These are phyloP conservation scores for Bhutanitis thaidina DNA, from an alignment of 2,888 invertebrate species.

Conservation along the genomic window DNA sequence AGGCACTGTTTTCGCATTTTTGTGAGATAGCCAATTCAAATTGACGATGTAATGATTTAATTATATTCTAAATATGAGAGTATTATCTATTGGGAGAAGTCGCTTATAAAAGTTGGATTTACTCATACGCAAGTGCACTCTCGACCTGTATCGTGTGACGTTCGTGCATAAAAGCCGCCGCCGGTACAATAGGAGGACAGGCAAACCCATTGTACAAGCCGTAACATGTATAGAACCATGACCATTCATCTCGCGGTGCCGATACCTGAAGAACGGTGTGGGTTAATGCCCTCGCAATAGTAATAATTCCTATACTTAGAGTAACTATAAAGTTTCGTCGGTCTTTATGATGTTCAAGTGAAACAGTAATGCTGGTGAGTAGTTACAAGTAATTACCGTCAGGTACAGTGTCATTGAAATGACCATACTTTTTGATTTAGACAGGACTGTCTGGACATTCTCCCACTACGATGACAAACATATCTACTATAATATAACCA, in stretches of 20 bases:
- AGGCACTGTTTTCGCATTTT: too few species aligned
- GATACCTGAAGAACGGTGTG: slow-evolving; percentile 47
- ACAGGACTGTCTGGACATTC: neutral
- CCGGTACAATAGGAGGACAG: slow-evolving; percentile 63
- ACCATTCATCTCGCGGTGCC: slow-evolving; percentile 54
- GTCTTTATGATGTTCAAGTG: slow-evolving; percentile 3
- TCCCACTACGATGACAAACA: too few species aligned
- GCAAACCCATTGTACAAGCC: slow-evolving; percentile 48
- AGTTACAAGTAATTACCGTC: slow-evolving; percentile 3
- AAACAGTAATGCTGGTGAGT: slow-evolving; percentile 6
- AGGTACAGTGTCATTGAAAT: neutral
- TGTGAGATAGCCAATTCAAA: too few species aligned
- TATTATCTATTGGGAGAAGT: neutral
- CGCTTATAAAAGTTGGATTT: neutral
- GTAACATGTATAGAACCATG: slow-evolving; percentile 40
- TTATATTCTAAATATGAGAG: neutral
- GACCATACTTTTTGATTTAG: neutral
- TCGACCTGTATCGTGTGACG: slow-evolving; percentile 41
- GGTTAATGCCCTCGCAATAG: slow-evolving; percentile 52
- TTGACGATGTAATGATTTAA: too few species aligned
- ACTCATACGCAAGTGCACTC: neutral
- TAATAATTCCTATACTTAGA: slow-evolving; percentile 43
- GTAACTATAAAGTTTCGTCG: slow-evolving; percentile 21
- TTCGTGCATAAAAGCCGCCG: slow-evolving; percentile 56
- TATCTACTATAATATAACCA: too few species aligned